Percentiles rank a stretch among this genome's conserved stretches.
These are phyloP conservation scores for Acronicta psi DNA, from an alignment of 2,888 invertebrate species.

Conservation along the genomic window DNA sequence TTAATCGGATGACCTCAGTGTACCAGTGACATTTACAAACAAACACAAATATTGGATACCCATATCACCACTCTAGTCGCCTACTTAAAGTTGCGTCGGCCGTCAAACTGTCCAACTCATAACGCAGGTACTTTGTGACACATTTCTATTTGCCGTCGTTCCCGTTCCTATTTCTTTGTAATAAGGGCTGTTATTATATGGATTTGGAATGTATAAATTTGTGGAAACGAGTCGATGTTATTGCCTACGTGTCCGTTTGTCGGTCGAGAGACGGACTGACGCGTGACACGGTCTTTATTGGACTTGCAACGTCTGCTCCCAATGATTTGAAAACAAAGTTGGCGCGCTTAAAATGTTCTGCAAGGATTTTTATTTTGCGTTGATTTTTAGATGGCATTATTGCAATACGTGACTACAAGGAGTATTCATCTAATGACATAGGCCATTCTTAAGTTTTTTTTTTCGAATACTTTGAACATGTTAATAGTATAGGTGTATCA, in stretches of 20 bases:
- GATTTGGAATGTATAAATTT: slow-evolving; percentile 29
- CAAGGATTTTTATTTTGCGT: slow-evolving; percentile 23
- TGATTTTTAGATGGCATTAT: slow-evolving; percentile 10
- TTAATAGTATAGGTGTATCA: too few relatives aligned
- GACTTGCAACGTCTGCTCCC: slow-evolving; percentile 61
- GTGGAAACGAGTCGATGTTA: slow-evolving; percentile 66
- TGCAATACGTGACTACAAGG: slow-evolving; percentile 21
- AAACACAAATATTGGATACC: slow-evolving; percentile 64
- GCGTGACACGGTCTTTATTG: slow-evolving; percentile 72
- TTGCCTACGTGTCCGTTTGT: slow-evolving; percentile 73
- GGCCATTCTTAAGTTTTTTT: too few relatives aligned
- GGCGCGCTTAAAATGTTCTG: slow-evolving; percentile 27
- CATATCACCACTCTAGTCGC: slow-evolving; percentile 69
- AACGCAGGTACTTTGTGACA: slow-evolving; percentile 68
- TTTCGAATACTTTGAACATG: too few relatives aligned
- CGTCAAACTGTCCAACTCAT: slow-evolving; percentile 83
- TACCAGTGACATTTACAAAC: slow-evolving; percentile 52
- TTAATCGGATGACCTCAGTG: slow-evolving; percentile 8
- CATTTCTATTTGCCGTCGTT: slow-evolving; percentile 37
- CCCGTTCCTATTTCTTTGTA: slow-evolving; percentile 14
- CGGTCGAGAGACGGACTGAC: slow-evolving; percentile 63
- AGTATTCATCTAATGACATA: not conserved
- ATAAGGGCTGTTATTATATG: slow-evolving; percentile 46
- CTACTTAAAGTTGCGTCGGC: slow-evolving; percentile 71
- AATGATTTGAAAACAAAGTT: slow-evolving; percentile 47